Conservation (phyloP, 2,888 invertebrate species). For the Chrysolina americana region DNA sequence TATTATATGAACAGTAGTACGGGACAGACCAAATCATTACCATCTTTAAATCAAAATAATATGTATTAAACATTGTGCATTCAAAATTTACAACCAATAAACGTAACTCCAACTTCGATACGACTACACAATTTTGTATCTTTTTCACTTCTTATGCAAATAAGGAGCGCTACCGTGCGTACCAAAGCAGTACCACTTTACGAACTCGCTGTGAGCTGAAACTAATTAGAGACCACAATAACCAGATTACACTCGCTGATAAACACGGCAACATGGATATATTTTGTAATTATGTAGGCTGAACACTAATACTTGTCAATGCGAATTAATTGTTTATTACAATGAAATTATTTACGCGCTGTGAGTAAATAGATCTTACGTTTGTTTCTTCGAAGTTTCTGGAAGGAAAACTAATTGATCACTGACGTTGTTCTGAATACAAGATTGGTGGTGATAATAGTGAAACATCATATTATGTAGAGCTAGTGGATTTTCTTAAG, state of each 20-base stretch:
- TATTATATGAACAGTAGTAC: too few relatives aligned
- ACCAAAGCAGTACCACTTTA: slow-evolving; percentile 11
- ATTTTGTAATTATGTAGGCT: slow-evolving; percentile 52
- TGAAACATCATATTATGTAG: neutral
- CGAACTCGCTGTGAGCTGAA: neutral
- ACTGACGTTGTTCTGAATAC: neutral
- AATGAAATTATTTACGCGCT: slow-evolving; percentile 22
- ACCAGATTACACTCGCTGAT: slow-evolving; percentile 33
- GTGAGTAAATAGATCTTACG: slow-evolving; percentile 15
- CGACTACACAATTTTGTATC: neutral
- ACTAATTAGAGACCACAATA: slow-evolving; percentile 34
- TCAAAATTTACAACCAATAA: neutral
- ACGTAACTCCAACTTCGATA: neutral
- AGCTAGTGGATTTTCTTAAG: too few relatives aligned
- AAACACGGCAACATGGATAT: slow-evolving; percentile 43
- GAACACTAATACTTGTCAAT: slow-evolving; percentile 50
- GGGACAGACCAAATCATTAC: too few relatives aligned
- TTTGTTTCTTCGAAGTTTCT: neutral
- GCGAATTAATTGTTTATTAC: slow-evolving; percentile 44
- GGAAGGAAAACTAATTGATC: neutral
- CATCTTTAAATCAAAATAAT: too few relatives aligned
- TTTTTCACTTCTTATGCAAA: slow-evolving; percentile 25
- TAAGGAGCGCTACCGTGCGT: slow-evolving; percentile 26
- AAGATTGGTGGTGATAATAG: neutral
- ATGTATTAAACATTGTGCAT: too few relatives aligned